Evolutionary conservation across 2,113 vertebrate genomes (phyloP), one percentile per base, ranked within the genome.

Genomic region (Zingel zingel): DNA sequence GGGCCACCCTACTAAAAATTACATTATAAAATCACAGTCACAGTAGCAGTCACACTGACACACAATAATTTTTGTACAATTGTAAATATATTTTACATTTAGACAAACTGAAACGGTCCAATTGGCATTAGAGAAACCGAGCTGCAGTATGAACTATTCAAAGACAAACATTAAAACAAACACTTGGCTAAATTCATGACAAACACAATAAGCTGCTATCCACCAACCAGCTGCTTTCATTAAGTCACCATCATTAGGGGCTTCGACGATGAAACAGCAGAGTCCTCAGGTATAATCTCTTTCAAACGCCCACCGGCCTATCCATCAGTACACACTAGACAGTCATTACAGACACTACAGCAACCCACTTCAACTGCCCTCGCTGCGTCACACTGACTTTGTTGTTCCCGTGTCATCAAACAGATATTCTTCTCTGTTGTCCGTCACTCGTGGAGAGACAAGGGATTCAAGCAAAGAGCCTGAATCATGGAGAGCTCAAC

Each of bases 261-360:
- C 77, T 57, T 66, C 69, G 64, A 73, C n/a, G 12, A 80, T 70
- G 74, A 82, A 85, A 73, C 75, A 69, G 69, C 45, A 1, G 64
- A 82, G 87, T 74, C 79, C 82, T 91, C 81, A 43, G 84, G 89
- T 84, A 63, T 87, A 86, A 89, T 85, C 91, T 89, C 86, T 87
- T 93, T 77, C 81, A 91, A 82, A 85, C 93, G 64, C 92, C 91
- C 90, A 92, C 90, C 0, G 25, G 62, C 82, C 66, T 23, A 79
- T 89, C 90, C 85, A 79, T 87, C 89, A 89, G 71, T 18, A 56
- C 75, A 58, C 89, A 88, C 88, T 79, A 82, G 59, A 83, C 73
- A 65, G 77, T 86, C 87, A 89, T 94, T 88, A 89, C 64, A 82
- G 73, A 87, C 88, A 83, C 79, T 84, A 74, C 68, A 91, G 77